Percentiles rank a stretch among this genome's conserved stretches.
These are phyloP conservation scores for Pseudorasbora parva DNA, from an alignment of 2,113 vertebrate genomes.

Conservation along the genomic window DNA sequence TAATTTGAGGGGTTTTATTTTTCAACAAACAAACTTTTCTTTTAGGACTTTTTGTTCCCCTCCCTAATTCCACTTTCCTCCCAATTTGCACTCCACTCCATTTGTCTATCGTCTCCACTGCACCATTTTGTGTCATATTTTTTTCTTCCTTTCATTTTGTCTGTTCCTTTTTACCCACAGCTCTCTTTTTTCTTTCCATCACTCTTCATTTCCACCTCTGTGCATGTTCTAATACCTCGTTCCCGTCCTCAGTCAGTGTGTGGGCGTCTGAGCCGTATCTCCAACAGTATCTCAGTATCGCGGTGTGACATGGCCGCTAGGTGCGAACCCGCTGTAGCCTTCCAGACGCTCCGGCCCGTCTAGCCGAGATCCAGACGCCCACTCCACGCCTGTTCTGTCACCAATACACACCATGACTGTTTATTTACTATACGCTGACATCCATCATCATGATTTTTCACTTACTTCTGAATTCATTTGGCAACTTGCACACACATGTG, in stretches of 20 bases:
- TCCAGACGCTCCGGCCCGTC: slow-evolving; percentile 70
- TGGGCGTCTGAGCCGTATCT: slow-evolving; percentile 55
- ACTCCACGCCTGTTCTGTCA: slow-evolving; percentile 74
- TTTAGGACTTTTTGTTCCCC: background rate
- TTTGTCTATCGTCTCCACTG: background rate
- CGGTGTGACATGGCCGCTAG: slow-evolving; percentile 45
- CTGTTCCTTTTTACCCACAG: background rate
- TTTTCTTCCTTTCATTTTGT: background rate
- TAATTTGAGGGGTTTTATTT: background rate
- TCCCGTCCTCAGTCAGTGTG: slow-evolving; percentile 53
- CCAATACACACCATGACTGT: slow-evolving; percentile 57
- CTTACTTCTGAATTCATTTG: slow-evolving; percentile 40
- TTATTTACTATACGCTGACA: slow-evolving; percentile 68
- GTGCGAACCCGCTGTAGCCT: slow-evolving; percentile 67
- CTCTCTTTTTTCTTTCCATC: slow-evolving; percentile 27
- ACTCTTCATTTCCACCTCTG: slow-evolving; percentile 36
- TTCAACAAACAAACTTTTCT: background rate
- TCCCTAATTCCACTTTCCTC: background rate
- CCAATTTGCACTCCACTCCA: background rate
- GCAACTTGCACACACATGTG: slow-evolving; percentile 41
- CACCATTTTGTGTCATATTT: background rate
- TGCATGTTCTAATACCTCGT: slow-evolving; percentile 35
- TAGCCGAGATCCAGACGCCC: slow-evolving; percentile 76
- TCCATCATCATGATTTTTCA: slow-evolving; percentile 49
- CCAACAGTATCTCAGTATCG: slow-evolving; percentile 53